Percentiles rank a stretch among this genome's conserved stretches.
These are phyloP conservation scores for Papilio demoleus DNA, from an alignment of 2,888 invertebrate species.

Conservation along the genomic window DNA sequence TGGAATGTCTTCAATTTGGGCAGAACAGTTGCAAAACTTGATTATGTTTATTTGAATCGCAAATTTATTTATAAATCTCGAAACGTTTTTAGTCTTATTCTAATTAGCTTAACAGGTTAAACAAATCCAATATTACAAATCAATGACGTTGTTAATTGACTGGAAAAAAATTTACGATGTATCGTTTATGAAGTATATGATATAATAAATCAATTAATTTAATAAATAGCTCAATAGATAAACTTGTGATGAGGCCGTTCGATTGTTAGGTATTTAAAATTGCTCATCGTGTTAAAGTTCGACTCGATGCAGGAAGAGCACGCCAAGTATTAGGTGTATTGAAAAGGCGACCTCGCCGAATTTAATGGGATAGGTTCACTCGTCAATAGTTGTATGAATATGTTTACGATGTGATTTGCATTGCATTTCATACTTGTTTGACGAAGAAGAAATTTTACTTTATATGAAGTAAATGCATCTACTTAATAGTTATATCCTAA, in stretches of 20 bases:
- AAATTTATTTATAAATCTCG: slow-evolving; percentile 29
- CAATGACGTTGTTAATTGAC: slow-evolving; percentile 33
- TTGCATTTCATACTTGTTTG: not conserved
- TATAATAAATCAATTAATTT: slow-evolving; percentile 61
- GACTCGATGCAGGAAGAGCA: slow-evolving; percentile 51
- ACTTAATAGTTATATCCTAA: too few relatives aligned
- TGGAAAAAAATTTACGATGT: slow-evolving; percentile 24
- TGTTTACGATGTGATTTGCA: not conserved
- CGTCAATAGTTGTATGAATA: slow-evolving; percentile 21
- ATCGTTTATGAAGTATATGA: slow-evolving; percentile 42
- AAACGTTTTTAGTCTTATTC: slow-evolving; percentile 22
- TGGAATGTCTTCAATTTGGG: slow-evolving; percentile 17
- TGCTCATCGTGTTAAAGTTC: slow-evolving; percentile 54
- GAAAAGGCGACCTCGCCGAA: slow-evolving; percentile 56
- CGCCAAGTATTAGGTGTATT: slow-evolving; percentile 50
- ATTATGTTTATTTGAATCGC: slow-evolving; percentile 30
- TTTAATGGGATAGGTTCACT: slow-evolving; percentile 52
- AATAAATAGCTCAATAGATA: slow-evolving; percentile 54
- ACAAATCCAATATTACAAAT: slow-evolving; percentile 29
- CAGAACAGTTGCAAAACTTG: slow-evolving; percentile 40
- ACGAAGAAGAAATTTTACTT: not conserved
- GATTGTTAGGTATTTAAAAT: slow-evolving; percentile 60
- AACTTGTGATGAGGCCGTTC: slow-evolving; percentile 63
- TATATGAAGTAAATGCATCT: not conserved
- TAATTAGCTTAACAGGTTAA: slow-evolving; percentile 39